These are phyloP conservation scores for Brachymystax lenok DNA, from an alignment of 2,797 vertebrate genomes.

Conservation along the genomic window DNA sequence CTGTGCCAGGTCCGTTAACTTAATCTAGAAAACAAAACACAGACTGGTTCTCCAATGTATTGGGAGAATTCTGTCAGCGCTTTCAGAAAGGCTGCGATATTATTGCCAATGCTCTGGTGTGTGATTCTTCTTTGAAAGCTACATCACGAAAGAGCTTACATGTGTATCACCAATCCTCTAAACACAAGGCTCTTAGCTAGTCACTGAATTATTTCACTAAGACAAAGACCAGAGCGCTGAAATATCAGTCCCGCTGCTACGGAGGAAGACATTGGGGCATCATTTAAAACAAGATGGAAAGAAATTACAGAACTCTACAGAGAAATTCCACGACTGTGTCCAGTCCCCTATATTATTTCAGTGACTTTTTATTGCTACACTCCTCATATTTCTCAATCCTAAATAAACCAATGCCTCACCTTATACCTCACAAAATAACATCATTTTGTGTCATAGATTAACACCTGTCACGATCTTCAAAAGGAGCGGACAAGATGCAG, in stretches of 20 bases:
- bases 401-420: background rate
- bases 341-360: background rate
- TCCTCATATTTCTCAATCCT: background rate
- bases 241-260: conserved; percentile 25
- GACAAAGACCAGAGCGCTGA: conserved; percentile 64
- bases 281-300: conserved; percentile 33
- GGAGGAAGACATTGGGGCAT: conserved; percentile 13
- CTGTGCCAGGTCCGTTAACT: conserved; percentile 68
- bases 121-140: conserved; percentile 69
- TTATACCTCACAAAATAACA: too few species aligned
- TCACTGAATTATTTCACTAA: conserved; percentile 61
- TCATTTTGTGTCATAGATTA: background rate
- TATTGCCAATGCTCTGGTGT: conserved; percentile 66
- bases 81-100: conserved; percentile 61
- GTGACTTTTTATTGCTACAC: background rate
- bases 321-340: background rate
- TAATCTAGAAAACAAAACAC: conserved; percentile 72
- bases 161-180: conserved; percentile 64
- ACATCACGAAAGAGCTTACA: conserved; percentile 63
- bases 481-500: too few species aligned
- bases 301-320: background rate
- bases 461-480: background rate
- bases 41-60: conserved; percentile 37
- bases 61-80: conserved; percentile 61
- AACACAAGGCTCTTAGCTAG: conserved; percentile 56